Conservation (phyloP, 2,797 vertebrate genomes). For the Cossypha niveicapilla region DNA sequence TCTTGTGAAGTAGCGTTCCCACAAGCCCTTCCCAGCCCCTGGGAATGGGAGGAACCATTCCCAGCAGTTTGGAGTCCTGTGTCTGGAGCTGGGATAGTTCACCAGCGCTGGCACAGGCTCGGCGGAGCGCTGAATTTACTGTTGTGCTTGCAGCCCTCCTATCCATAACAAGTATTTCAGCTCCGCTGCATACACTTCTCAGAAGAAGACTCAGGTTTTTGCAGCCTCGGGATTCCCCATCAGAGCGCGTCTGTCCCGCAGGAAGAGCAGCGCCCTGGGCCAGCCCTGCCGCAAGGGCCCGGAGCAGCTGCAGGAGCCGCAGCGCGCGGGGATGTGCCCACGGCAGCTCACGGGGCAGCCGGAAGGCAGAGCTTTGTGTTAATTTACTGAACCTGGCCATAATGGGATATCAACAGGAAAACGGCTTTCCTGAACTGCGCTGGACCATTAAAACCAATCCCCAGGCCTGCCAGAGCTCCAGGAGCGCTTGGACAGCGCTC, state of each 20-base stretch:
- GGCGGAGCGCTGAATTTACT: accelerated
- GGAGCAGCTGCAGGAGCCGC: not conserved
- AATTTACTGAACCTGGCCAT: accelerated
- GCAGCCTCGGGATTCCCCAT: not conserved
- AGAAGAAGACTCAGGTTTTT: not conserved
- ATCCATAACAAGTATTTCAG: accelerated
- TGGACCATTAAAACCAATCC: not conserved
- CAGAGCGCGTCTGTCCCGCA: too few species aligned
- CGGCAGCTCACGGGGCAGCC: not conserved
- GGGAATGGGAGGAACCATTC: not conserved
- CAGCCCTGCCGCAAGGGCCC: too few species aligned
- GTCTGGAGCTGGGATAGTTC: not conserved
- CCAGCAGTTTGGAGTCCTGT: accelerated
- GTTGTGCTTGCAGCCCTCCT: not conserved
- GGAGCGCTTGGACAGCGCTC: not conserved
- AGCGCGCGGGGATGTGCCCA: accelerated
- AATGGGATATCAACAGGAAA: accelerated
- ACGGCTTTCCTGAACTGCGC: accelerated
- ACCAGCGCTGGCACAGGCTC: accelerated
- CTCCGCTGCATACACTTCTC: accelerated
- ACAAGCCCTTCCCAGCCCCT: not conserved
- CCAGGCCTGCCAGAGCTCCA: not conserved
- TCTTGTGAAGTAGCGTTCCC: not conserved
- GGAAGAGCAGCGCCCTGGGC: accelerated
- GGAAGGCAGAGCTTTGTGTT: too few species aligned